Conservation (phyloP, 2,113 vertebrate genomes). For the Aleadryas rufinucha region DNA sequence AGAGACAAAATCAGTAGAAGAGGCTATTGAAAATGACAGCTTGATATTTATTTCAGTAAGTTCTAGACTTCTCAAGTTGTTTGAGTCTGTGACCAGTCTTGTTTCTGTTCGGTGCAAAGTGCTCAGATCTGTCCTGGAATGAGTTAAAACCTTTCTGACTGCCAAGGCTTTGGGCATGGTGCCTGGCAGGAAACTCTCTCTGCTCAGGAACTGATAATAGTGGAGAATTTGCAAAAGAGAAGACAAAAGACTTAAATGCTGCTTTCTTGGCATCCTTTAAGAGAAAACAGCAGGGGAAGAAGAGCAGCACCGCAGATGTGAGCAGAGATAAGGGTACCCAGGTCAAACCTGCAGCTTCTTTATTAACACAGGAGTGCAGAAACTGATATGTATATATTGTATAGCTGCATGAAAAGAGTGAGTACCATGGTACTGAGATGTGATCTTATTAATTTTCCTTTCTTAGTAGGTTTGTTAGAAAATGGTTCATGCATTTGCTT, state of each 20-base stretch:
- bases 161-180: slow-evolving; percentile 27
- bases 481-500: not conserved
- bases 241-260: slow-evolving; percentile 54
- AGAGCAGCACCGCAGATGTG: slow-evolving; percentile 13
- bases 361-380: not conserved
- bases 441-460: not conserved
- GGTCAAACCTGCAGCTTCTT: slow-evolving; percentile 2
- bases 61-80: not conserved
- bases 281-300: not conserved
- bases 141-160: slow-evolving; percentile 25
- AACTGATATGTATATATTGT: not conserved
- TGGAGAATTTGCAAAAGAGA: not conserved
- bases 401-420: not conserved
- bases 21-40: not conserved
- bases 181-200: slow-evolving; percentile 21
- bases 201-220: slow-evolving; percentile 24
- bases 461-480: not conserved
- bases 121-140: not conserved
- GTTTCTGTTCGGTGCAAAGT: not conserved
- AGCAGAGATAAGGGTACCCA: not conserved
- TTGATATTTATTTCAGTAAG: not conserved
- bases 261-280: slow-evolving; percentile 32
- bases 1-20: not conserved
- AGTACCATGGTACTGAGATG: not conserved
- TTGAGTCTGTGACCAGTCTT: fast-evolving